A percentile compares a stretch with the other conserved stretches of the same genome.
phyloP scores from a whole-genome alignment of 64 coral and sea anemone genomes.

The Porites lutea region DNA sequence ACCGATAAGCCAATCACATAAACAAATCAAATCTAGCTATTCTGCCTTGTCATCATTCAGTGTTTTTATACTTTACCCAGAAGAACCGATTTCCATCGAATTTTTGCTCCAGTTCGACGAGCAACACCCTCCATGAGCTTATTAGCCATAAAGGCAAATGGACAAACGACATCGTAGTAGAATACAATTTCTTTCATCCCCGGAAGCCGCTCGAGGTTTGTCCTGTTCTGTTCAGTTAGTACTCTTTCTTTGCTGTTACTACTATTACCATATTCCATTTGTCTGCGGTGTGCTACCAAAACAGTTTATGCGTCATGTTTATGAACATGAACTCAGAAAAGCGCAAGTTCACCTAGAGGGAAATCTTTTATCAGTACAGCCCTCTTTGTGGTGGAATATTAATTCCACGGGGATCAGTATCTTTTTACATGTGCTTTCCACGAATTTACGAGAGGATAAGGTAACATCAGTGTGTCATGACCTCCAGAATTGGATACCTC shows the following conservation, averaged over 20 bases:
- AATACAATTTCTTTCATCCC: slow-evolving; percentile 57
- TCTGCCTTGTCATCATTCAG: neutral
- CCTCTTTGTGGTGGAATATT: neutral
- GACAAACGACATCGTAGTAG: slow-evolving; percentile 88
- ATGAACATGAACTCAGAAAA: no score
- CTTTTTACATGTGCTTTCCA: neutral
- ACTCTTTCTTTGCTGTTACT: neutral
- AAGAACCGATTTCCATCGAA: slow-evolving; percentile 71
- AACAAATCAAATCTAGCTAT: no score
- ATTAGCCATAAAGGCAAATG: slow-evolving; percentile 90
- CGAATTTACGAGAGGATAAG: neutral
- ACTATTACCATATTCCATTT: no score
- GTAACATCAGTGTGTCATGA: slow-evolving; percentile 7
- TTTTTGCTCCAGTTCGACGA: slow-evolving; percentile 14
- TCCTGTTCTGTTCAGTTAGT: neutral
- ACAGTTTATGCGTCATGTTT: no score
- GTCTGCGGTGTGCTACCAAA: no score
- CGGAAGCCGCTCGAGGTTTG: no score
- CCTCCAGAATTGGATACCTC: neutral
- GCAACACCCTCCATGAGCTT: slow-evolving; percentile 84
- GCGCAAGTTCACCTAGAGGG: no score
- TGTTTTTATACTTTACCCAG: slow-evolving; percentile 66
- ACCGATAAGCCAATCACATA: no score
- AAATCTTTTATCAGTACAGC: neutral
- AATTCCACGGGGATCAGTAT: neutral